These are phyloP conservation scores for Pantherophis vulpinus DNA, from an alignment of 2,797 vertebrate species.

Conservation along the genomic window DNA sequence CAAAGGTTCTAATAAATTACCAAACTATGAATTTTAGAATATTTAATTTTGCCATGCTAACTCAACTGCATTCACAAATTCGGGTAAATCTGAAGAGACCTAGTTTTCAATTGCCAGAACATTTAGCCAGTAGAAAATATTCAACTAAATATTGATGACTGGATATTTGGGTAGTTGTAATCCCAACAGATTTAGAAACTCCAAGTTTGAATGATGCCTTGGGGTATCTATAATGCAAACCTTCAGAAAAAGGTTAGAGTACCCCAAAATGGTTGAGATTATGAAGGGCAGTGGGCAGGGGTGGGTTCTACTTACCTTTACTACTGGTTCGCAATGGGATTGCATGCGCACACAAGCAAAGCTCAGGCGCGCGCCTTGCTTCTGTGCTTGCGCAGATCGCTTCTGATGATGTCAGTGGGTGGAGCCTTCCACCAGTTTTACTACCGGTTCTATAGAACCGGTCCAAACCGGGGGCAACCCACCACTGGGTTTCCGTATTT, in stretches of 20 bases:
- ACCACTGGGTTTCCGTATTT: background rate
- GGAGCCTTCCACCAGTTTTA: too few relatives aligned
- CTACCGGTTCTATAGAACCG: too few relatives aligned
- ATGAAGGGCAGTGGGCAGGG: background rate
- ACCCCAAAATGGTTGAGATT: background rate
- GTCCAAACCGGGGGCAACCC: too few relatives aligned
- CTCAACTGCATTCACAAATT: background rate
- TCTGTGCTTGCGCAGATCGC: too few relatives aligned
- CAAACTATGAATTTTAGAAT: background rate
- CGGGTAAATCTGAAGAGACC: background rate
- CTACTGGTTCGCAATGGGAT: too few relatives aligned
- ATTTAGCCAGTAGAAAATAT: background rate
- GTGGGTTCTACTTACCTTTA: too few relatives aligned
- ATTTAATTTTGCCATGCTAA: background rate
- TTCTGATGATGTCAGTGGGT: too few relatives aligned
- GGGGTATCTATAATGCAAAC: background rate
- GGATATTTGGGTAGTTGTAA: background rate
- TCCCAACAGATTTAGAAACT: background rate
- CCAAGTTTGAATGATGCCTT: background rate
- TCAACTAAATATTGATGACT: background rate
- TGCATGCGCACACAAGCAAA: too few relatives aligned
- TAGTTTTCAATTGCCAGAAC: background rate
- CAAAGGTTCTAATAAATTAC: background rate
- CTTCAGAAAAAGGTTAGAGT: background rate
- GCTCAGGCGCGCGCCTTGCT: too few relatives aligned